These are phyloP conservation scores for Myrmecobius fasciatus DNA, from an alignment of 2,113 vertebrate genomes.

Conservation along the genomic window DNA sequence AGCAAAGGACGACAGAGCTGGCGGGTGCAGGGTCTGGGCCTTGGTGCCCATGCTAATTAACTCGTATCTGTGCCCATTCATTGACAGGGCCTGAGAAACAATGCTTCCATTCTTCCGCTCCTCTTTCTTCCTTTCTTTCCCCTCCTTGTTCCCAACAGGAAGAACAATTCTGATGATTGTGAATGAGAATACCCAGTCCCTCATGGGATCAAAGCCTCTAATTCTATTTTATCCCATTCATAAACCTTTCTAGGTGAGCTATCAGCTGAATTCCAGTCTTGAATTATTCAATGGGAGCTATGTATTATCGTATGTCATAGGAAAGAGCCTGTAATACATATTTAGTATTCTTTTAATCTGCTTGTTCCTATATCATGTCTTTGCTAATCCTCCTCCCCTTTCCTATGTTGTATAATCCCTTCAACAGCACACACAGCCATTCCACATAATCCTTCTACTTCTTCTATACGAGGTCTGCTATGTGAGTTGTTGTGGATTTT, in stretches of 20 bases:
- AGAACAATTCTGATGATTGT: slow-evolving; percentile 73
- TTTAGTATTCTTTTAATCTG: slow-evolving; percentile 76
- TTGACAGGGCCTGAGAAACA: slow-evolving; percentile 25
- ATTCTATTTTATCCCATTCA: slow-evolving; percentile 80
- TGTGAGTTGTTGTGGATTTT: background rate
- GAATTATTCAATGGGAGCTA: slow-evolving; percentile 72
- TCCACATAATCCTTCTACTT: slow-evolving; percentile 72
- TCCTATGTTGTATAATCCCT: slow-evolving; percentile 32
- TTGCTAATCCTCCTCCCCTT: slow-evolving; percentile 1
- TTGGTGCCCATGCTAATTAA: slow-evolving; percentile 7
- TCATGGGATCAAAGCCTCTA: slow-evolving; percentile 70
- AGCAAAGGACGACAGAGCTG: background rate
- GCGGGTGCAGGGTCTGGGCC: background rate
- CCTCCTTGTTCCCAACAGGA: slow-evolving; percentile 58
- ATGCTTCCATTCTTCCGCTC: background rate
- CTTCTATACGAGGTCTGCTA: slow-evolving; percentile 33
- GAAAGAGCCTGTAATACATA: slow-evolving; percentile 69
- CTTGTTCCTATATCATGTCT: slow-evolving; percentile 53
- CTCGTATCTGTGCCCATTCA: background rate
- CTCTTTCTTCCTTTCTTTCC: slow-evolving; percentile 48
- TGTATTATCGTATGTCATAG: slow-evolving; percentile 55
- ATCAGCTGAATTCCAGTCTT: slow-evolving; percentile 60
- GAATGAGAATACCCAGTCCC: slow-evolving; percentile 62
- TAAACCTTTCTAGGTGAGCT: slow-evolving; percentile 71
- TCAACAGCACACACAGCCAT: background rate